phyloP scores from a whole-genome alignment of 2,888 invertebrate species.

The Mycalesis mineus region DNA sequence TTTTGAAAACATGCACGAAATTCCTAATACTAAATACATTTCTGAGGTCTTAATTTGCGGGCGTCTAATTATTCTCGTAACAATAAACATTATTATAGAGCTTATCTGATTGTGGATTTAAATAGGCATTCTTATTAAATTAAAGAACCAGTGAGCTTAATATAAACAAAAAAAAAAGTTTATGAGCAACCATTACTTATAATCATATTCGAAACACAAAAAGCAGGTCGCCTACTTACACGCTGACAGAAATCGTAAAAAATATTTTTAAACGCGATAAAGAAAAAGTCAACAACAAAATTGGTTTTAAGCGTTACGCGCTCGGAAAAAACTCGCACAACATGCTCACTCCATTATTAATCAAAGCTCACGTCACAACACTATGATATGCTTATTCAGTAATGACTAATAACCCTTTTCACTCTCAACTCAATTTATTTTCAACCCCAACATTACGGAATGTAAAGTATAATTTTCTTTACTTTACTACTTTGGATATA shows the following conservation, averaged over 20 bases:
- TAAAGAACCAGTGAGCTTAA: neutral
- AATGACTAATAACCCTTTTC: constrained; percentile 61
- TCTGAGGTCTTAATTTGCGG: neutral
- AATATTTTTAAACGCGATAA: constrained; percentile 25
- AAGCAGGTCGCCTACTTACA: constrained; percentile 18
- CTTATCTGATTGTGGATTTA: neutral
- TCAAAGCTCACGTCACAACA: constrained; percentile 75
- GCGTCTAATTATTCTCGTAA: neutral
- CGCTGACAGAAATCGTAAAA: constrained; percentile 25
- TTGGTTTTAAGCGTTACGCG: constrained; percentile 57
- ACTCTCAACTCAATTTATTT: constrained; percentile 27
- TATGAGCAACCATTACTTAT: constrained; percentile 3
- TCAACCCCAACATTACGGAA: neutral
- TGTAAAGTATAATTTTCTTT: neutral
- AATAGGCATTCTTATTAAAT: neutral
- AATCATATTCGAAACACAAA: constrained; percentile 10
- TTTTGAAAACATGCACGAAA: neutral
- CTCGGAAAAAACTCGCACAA: constrained; percentile 58
- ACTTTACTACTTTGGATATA: constrained; percentile 18
- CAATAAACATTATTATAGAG: neutral
- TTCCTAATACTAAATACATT: neutral
- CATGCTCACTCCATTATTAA: constrained; percentile 74
- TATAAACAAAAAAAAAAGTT: neutral
- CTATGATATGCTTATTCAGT: constrained; percentile 72
- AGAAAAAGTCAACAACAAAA: constrained; percentile 24